A percentile compares a stretch with the other conserved stretches of the same genome.
Evolutionary conservation across 1,140 invertebrate species (phyloP).

Genomic region (Drosophila sproati): DNA sequence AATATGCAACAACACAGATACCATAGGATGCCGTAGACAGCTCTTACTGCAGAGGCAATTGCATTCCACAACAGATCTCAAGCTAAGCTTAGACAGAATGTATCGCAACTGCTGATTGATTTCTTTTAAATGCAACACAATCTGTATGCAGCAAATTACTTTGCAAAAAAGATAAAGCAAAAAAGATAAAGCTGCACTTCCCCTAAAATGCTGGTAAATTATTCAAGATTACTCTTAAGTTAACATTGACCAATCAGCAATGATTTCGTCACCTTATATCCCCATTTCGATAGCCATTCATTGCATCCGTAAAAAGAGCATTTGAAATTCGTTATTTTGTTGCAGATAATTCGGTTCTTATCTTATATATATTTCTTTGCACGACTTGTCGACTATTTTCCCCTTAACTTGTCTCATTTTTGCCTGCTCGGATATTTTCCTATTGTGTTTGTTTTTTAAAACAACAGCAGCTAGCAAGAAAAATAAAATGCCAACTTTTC

Average conservation of each 20-base stretch:
- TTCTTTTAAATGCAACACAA: no score
- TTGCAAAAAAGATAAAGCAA: no score
- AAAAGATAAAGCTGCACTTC: no score
- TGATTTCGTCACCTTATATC: no score
- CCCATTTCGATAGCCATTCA: background rate
- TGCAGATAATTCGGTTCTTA: constrained; percentile 14
- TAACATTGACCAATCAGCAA: no score
- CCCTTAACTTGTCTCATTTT: constrained; percentile 50
- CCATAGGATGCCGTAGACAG: background rate
- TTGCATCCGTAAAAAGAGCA: constrained; percentile 13
- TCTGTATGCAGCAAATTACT: no score
- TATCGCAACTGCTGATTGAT: no score
- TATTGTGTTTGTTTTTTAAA: constrained; percentile 24
- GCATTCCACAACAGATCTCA: background rate
- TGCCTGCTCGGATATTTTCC: constrained; percentile 61
- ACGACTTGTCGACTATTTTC: constrained; percentile 25
- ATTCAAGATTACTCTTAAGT: no score
- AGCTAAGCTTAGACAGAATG: no score
- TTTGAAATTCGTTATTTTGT: constrained; percentile 15
- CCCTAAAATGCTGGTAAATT: no score
- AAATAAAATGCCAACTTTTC: constrained; percentile 50
- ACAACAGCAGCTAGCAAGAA: constrained; percentile 33
- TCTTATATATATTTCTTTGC: constrained; percentile 1
- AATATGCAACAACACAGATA: background rate
- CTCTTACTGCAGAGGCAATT: constrained; percentile 1